Percentiles rank a stretch among this genome's conserved stretches.
Evolutionary conservation across 2,113 vertebrate genomes (phyloP).

Genomic region (Carettochelys insculpta): DNA sequence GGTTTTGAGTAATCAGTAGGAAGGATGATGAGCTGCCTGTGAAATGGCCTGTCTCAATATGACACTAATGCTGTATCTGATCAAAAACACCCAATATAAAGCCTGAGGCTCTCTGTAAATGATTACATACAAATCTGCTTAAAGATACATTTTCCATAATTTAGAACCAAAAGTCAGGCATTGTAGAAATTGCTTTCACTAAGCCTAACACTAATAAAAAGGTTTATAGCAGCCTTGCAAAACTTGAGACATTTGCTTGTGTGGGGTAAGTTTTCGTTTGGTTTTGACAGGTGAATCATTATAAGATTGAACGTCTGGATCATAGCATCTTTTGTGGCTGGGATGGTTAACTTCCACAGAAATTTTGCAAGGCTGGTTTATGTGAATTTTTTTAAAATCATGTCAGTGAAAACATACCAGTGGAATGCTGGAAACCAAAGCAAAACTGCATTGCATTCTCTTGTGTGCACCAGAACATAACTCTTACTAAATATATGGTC

Average conservation of each 20-base stretch:
- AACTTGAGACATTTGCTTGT: not conserved
- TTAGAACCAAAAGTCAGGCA: slow-evolving; percentile 30
- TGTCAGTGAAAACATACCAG: not conserved
- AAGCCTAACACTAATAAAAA: slow-evolving; percentile 43
- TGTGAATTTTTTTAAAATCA: not conserved
- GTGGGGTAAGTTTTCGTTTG: not conserved
- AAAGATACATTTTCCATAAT: slow-evolving; percentile 55
- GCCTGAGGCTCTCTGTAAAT: slow-evolving; percentile 30
- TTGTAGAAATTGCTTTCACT: slow-evolving; percentile 34
- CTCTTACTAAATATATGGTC: not conserved
- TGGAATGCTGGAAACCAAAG: not conserved
- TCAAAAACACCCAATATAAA: slow-evolving; percentile 43
- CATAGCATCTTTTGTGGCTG: not conserved
- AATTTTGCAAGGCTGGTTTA: not conserved
- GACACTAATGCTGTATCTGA: slow-evolving; percentile 63
- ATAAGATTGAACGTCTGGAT: not conserved
- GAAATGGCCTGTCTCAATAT: slow-evolving; percentile 42
- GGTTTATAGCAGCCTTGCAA: slow-evolving; percentile 13
- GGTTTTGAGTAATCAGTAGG: slow-evolving; percentile 51
- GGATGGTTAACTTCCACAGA: not conserved
- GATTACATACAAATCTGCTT: slow-evolving; percentile 61
- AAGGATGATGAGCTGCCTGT: slow-evolving; percentile 5
- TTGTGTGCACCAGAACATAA: not conserved
- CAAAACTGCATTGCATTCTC: not conserved
- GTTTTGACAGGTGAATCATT: not conserved